Evolutionary conservation across 1,140 invertebrate genomes (phyloP).

Genomic region (Drosophila murphyi): DNA sequence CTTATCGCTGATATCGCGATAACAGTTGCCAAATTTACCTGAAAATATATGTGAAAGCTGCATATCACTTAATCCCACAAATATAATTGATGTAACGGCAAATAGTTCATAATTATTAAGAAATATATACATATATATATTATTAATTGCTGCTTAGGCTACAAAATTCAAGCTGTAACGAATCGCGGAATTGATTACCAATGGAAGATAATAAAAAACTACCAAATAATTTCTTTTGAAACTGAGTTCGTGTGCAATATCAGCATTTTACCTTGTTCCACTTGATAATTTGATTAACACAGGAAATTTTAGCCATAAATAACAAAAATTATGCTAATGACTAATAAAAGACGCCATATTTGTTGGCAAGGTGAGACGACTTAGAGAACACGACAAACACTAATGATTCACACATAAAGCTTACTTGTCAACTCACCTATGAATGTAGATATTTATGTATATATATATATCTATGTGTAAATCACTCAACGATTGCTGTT

Average conservation of each 20-base stretch:
- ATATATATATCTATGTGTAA: conserved; percentile 17
- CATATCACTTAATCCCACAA: neutral
- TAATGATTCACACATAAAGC: conserved; percentile 60
- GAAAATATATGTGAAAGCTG: neutral
- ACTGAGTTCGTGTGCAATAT: neutral
- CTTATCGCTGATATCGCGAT: conserved; percentile 53
- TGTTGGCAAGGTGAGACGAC: conserved; percentile 44
- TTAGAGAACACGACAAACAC: conserved; percentile 37
- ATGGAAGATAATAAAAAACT: neutral
- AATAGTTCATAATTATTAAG: no score
- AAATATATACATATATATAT: no score
- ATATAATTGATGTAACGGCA: neutral
- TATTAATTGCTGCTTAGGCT: no score
- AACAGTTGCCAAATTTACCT: conserved; percentile 17
- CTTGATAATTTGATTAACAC: conserved; percentile 60
- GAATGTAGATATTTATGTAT: conserved; percentile 3
- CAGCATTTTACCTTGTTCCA: conserved; percentile 43
- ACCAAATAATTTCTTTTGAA: conserved; percentile 31
- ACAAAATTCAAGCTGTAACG: no score
- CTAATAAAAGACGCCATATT: conserved; percentile 50
- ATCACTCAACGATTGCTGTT: conserved; percentile 10
- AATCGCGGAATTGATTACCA: neutral
- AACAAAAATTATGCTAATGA: conserved; percentile 49
- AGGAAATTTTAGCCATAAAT: conserved; percentile 40
- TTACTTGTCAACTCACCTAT: conserved; percentile 44